Evolutionary conservation across 2,888 invertebrate genomes (phyloP).

Genomic region (Acrobasis suavella): DNA sequence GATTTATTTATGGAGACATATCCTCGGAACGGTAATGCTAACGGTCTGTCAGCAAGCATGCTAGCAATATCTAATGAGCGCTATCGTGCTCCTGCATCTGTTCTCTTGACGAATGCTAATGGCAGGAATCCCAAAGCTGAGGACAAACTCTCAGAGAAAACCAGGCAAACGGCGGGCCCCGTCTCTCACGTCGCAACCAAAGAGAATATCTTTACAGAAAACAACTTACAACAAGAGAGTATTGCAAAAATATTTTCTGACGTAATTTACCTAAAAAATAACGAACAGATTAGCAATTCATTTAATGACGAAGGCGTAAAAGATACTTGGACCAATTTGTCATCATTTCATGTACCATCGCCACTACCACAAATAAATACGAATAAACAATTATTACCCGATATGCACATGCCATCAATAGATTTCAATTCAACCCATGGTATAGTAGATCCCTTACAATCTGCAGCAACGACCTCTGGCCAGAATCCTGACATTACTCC

Average conservation of each 20-base stretch:
- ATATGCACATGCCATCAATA: background rate
- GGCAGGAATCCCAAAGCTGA: constrained; percentile 54
- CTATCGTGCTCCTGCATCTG: constrained; percentile 69
- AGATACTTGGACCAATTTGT: constrained; percentile 7
- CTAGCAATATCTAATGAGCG: constrained; percentile 70
- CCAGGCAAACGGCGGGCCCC: constrained; percentile 43
- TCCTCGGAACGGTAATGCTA: constrained; percentile 73
- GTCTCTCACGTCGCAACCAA: constrained; percentile 31
- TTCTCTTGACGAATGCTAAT: constrained; percentile 72
- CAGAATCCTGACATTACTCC: background rate
- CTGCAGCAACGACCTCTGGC: background rate
- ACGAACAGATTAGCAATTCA: background rate
- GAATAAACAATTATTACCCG: constrained; percentile 7
- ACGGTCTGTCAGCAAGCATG: constrained; percentile 70
- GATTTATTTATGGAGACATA: constrained; percentile 76
- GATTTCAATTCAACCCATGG: background rate
- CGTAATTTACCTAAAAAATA: background rate
- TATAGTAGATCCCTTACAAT: background rate
- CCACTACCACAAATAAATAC: constrained; percentile 5
- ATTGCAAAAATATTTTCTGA: background rate
- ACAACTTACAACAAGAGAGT: background rate
- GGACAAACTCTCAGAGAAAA: constrained; percentile 46
- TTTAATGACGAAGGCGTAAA: constrained; percentile 3
- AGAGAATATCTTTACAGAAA: background rate
- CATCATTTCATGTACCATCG: background rate